Conservation (phyloP, 35 echinoderm and acorn worm genomes). For the Ptychodera flava region DNA sequence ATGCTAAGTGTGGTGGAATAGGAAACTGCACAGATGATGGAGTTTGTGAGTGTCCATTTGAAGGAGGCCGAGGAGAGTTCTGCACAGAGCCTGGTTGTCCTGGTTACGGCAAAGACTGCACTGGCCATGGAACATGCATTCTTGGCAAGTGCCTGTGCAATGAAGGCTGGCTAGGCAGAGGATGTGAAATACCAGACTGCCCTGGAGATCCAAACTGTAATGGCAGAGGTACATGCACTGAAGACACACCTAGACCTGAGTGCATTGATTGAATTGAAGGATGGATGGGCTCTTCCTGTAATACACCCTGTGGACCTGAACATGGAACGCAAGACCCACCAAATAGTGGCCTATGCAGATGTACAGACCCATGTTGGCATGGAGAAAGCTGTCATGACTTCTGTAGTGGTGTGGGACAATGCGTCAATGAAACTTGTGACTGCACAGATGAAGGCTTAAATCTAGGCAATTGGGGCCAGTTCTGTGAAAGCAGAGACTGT, state of each 20-base stretch:
- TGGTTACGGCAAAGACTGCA: conserved; percentile 61
- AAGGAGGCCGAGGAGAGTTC: conserved; percentile 54
- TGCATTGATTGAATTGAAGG: conserved; percentile 51
- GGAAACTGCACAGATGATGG: conserved; percentile 61
- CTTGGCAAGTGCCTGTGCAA: conserved; percentile 66
- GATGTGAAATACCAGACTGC: conserved; percentile 69
- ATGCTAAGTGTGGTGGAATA: conserved; percentile 40
- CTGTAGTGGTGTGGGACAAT: conserved; percentile 42
- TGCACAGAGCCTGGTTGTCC: conserved; percentile 68
- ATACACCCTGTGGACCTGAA: conserved; percentile 60
- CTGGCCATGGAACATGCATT: conserved; percentile 66
- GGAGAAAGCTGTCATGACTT: conserved; percentile 40
- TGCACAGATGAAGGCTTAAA: conserved; percentile 35
- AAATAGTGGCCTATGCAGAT: conserved; percentile 73
- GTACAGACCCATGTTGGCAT: conserved; percentile 80
- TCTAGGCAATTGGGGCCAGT: conserved; percentile 50
- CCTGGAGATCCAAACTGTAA: conserved; percentile 87
- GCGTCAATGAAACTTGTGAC: conserved; percentile 17
- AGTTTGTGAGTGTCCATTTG: conserved; percentile 60
- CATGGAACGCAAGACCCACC: conserved; percentile 58
- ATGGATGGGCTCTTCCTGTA: conserved; percentile 88
- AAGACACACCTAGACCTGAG: conserved; percentile 28
- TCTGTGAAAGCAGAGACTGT: conserved; percentile 48
- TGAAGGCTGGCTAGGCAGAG: conserved; percentile 59
- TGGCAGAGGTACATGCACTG: conserved; percentile 49